Evolutionary conservation across 2,888 invertebrate genomes (phyloP), one percentile per base, ranked within the genome.

Genomic region (Halictus quadricinctus): DNA sequence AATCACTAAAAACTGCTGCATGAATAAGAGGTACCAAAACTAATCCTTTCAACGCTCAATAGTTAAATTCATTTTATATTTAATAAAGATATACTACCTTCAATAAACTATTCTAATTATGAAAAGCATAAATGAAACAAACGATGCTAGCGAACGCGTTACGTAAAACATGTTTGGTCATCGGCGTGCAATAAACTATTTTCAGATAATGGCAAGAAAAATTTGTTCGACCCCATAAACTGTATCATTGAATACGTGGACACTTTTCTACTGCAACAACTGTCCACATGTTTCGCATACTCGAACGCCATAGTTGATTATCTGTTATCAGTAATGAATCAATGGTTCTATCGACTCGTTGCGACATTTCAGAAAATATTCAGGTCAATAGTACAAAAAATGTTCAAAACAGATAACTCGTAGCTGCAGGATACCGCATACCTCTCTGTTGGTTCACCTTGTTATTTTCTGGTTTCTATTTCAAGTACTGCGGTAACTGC

Each of bases 301-400:
- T 50, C 25, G 66, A 70, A 25, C 29, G n/a, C 43, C 79, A 66
- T 7, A 54, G 76, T 64, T 58, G 69, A 50, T 69, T 85, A 77
- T 41, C 76, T 48, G 12, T 86, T 86, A 86, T 86, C 88, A 80
- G 36, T 36, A 41, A 70, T 69, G 50, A 83, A 86, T 82, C 75
- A 79, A 75, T 64, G 41, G 43, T 21, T 41, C 10, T 21, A 36
- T 41, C 48, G 50, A 79, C 29, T 21, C 60, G 72, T 60, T 13
- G 69, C 76, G 79, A 77, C 74, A 81, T 79, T 83, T 66, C n/a
- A 83, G 80, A 75, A 83, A 81, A 72, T 80, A 89, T 84, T 78
- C 79, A 70, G 88, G 88, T 88, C 83, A 86, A 64, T 76, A 74
- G 79, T 76, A 79, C 79, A 58, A 87, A 85, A 81, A 84, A 87